Evolutionary conservation across 2,113 vertebrate genomes (phyloP).

Genomic region (Megaptera novaeangliae): DNA sequence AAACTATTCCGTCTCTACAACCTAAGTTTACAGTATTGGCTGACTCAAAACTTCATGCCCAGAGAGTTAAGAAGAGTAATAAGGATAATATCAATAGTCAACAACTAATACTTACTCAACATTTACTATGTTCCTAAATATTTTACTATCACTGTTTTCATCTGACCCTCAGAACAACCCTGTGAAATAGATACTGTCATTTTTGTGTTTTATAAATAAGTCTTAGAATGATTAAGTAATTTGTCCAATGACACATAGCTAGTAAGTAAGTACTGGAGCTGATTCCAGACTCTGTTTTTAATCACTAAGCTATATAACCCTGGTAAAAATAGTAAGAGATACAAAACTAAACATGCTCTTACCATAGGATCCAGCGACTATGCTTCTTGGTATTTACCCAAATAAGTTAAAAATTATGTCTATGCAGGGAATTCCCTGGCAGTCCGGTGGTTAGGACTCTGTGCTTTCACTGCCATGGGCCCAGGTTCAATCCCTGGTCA

Average conservation of each 20-base stretch:
- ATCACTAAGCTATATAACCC: not conserved
- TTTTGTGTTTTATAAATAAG: slow-evolving; percentile 17
- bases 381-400: slow-evolving; percentile 3
- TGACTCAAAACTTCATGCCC: not conserved
- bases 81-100: not conserved
- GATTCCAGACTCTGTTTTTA: slow-evolving; percentile 7
- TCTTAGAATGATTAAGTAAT: not conserved
- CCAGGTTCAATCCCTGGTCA: not conserved
- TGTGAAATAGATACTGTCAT: slow-evolving; percentile 1
- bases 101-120: not conserved
- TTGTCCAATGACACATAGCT: not conserved
- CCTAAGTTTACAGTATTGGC: not conserved
- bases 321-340: not conserved
- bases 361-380: not conserved
- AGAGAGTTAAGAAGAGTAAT: not conserved
- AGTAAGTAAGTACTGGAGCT: not conserved
- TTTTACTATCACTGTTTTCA: not conserved
- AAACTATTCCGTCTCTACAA: not conserved
- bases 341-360: not conserved
- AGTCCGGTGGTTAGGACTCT: not conserved
- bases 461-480: not conserved
- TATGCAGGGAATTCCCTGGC: not conserved
- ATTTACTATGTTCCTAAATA: not conserved
- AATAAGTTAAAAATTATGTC: not conserved
- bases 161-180: not conserved